Conservation (phyloP, 2,113 vertebrate species). For the Siniperca chuatsi region DNA sequence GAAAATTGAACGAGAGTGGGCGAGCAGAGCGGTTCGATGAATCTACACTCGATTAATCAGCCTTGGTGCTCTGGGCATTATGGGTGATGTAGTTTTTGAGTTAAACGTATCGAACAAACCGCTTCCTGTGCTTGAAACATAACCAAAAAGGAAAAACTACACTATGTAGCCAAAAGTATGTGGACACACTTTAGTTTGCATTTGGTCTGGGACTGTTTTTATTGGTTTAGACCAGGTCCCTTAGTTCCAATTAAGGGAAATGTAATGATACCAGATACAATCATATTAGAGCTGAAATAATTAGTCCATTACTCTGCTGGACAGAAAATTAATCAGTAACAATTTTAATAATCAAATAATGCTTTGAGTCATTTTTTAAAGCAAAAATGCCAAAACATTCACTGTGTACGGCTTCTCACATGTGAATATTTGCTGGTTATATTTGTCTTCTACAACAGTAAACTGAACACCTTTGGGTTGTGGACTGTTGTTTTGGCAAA, state of each 20-base stretch:
- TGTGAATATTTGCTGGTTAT: neutral
- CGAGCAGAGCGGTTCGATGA: conserved; percentile 20
- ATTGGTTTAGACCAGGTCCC: neutral
- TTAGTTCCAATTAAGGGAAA: neutral
- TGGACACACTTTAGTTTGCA: neutral
- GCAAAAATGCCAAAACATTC: neutral
- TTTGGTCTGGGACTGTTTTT: neutral
- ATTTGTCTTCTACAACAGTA: neutral
- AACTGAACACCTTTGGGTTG: neutral
- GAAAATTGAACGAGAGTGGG: conserved; percentile 34
- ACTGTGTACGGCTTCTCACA: no score
- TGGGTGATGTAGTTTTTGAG: conserved; percentile 62
- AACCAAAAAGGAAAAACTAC: neutral
- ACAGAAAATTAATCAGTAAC: neutral
- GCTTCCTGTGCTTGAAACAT: neutral
- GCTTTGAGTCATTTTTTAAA: neutral
- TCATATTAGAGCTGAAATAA: neutral
- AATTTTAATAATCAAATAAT: neutral
- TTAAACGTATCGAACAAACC: fast-evolving
- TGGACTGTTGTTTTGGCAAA: neutral
- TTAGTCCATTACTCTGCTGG: neutral
- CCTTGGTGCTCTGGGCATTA: conserved; percentile 24
- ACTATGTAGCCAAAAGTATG: neutral
- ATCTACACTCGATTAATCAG: conserved; percentile 29
- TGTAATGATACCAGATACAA: neutral